These are phyloP conservation scores for Drosophila ironensis DNA, from an alignment of 1,140 invertebrate genomes.

Conservation along the genomic window DNA sequence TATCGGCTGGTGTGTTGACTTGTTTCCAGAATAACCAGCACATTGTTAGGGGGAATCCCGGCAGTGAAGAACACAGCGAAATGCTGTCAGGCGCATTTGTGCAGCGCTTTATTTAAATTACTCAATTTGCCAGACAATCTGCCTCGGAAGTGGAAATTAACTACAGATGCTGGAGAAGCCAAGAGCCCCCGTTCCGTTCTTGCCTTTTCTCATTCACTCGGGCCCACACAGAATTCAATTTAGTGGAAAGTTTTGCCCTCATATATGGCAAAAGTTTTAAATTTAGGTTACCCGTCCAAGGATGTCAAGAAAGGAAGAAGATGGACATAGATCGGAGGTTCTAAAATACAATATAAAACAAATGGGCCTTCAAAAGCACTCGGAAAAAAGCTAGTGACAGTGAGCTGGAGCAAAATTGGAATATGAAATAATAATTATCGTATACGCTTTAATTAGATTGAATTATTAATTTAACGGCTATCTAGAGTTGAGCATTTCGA, in stretches of 20 bases:
- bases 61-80: neutral
- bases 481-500: too few species aligned
- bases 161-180: constrained; percentile 29
- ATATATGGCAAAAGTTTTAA: constrained; percentile 36
- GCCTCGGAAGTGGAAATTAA: constrained; percentile 50
- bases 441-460: too few species aligned
- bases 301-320: constrained; percentile 21
- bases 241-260: constrained; percentile 31
- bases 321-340: constrained; percentile 13
- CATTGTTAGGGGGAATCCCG: constrained; percentile 33
- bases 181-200: neutral
- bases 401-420: too few species aligned
- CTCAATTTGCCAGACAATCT: constrained; percentile 60
- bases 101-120: constrained; percentile 63
- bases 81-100: constrained; percentile 42
- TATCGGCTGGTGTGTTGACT: constrained; percentile 33
- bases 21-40: constrained; percentile 20
- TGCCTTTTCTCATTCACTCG: neutral
- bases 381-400: neutral
- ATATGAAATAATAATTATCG: too few species aligned
- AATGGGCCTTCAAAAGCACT: neutral
- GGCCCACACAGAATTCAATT: constrained; percentile 40
- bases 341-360: constrained; percentile 12
- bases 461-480: too few species aligned
- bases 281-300: constrained; percentile 25